Percentiles rank a stretch among this genome's conserved stretches.
Evolutionary conservation across 2,888 invertebrate genomes (phyloP).

Genomic region (Bombyx huttoni): DNA sequence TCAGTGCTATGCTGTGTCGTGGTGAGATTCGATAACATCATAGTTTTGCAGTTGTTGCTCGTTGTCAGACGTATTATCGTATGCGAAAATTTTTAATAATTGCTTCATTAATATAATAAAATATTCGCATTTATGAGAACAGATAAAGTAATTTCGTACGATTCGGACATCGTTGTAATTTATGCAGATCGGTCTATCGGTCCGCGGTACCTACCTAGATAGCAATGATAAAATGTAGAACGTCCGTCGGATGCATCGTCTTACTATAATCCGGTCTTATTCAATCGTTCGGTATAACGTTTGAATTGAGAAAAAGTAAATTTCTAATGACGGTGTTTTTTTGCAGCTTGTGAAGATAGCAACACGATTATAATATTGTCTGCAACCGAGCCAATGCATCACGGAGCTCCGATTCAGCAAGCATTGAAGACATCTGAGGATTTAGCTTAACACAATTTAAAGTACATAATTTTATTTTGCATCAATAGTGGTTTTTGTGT

Average conservation of each 20-base stretch:
- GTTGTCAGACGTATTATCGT: constrained; percentile 22
- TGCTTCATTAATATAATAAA: constrained; percentile 21
- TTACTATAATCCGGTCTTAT: constrained; percentile 24
- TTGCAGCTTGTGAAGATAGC: constrained; percentile 51
- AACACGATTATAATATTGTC: constrained; percentile 38
- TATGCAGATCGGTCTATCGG: constrained; percentile 43
- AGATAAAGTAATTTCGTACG: constrained; percentile 13
- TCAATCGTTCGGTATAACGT: constrained; percentile 12
- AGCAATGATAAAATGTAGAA: constrained; percentile 47
- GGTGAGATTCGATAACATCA: constrained; percentile 80
- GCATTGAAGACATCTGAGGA: constrained; percentile 93
- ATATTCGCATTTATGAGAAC: constrained; percentile 21
- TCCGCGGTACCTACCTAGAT: constrained; percentile 46
- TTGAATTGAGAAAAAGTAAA: constrained; percentile 10
- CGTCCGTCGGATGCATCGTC: constrained; percentile 28
- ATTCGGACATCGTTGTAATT: constrained; percentile 40
- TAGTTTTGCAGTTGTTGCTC: constrained; percentile 37
- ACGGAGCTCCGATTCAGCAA: constrained; percentile 83
- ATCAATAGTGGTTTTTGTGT: constrained; percentile 47
- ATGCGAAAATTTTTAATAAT: constrained; percentile 20
- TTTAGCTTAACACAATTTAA: constrained; percentile 57
- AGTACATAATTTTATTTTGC: constrained; percentile 65
- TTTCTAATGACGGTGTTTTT: constrained; percentile 33
- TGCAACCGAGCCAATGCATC: constrained; percentile 53
- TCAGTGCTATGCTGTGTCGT: constrained; percentile 97